Evolutionary conservation across 1,140 invertebrate species (phyloP).

Genomic region (Anagrus nilaparvatae): DNA sequence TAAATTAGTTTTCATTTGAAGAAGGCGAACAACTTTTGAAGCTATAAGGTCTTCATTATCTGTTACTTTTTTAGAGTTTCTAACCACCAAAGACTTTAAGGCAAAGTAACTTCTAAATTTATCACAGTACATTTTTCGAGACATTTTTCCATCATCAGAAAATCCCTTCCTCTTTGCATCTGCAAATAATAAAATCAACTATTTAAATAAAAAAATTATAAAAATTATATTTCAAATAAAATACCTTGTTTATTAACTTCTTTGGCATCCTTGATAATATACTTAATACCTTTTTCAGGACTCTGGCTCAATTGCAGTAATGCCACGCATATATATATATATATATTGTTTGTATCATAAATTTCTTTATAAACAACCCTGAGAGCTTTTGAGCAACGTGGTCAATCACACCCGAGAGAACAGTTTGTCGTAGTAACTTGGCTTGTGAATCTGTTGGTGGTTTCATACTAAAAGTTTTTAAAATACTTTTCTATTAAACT

Average conservation of each 20-base stretch:
- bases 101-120: slow-evolving; percentile 40
- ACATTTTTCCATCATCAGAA: slow-evolving; percentile 29
- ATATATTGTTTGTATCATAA: slow-evolving; percentile 71
- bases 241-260: no score
- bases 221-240: no score
- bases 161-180: slow-evolving; percentile 32
- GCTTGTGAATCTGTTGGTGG: slow-evolving; percentile 68
- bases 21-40: slow-evolving; percentile 55
- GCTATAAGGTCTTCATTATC: slow-evolving; percentile 59
- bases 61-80: slow-evolving; percentile 47
- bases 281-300: no score
- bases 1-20: slow-evolving; percentile 48
- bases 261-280: no score
- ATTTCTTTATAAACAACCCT: slow-evolving; percentile 90
- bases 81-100: slow-evolving; percentile 64
- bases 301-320: slow-evolving; percentile 88
- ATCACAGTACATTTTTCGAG: slow-evolving; percentile 42
- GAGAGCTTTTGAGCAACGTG: slow-evolving; percentile 74
- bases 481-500: no score
- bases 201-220: no score
- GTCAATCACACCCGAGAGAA: slow-evolving; percentile 80
- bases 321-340: slow-evolving; percentile 82
- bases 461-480: slow-evolving; percentile 42
- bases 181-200: slow-evolving; percentile 14
- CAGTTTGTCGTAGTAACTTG: slow-evolving; percentile 71